These are phyloP conservation scores for Hippoglossus stenolepis DNA, from an alignment of 2,113 vertebrate species.

Conservation along the genomic window DNA sequence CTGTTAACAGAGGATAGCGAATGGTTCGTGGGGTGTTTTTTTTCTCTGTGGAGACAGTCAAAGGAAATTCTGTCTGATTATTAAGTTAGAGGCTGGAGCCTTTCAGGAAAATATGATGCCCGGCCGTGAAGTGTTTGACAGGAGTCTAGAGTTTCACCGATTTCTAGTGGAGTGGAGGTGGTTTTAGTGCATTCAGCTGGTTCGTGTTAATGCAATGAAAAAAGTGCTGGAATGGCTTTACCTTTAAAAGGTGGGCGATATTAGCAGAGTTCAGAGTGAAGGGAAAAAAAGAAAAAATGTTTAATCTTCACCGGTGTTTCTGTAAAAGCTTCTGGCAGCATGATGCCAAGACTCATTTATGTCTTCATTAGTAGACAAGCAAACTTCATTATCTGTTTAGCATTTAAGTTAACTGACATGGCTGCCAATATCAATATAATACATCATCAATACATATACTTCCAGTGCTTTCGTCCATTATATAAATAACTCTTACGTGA, in stretches of 20 bases:
- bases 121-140: constrained; percentile 35
- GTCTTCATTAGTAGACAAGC: constrained; percentile 10
- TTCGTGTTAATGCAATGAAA: constrained; percentile 38
- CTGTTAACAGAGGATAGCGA: constrained; percentile 24
- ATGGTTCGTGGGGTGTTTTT: constrained; percentile 31
- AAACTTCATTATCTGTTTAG: not conserved
- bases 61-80: constrained; percentile 35
- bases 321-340: too few relatives aligned
- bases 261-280: constrained; percentile 7
- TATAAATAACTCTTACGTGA: not conserved
- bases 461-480: not conserved
- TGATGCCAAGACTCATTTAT: not conserved
- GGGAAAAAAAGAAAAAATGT: not conserved
- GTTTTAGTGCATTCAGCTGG: constrained; percentile 42
- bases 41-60: constrained; percentile 12
- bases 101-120: constrained; percentile 39
- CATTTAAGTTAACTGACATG: not conserved
- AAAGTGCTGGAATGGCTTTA: constrained; percentile 45
- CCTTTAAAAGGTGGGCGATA: constrained; percentile 35
- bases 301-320: too few relatives aligned
- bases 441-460: not conserved
- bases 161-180: not conserved
- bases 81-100: constrained; percentile 46
- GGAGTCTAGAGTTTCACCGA: constrained; percentile 35
- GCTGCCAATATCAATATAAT: not conserved